Evolutionary conservation across 2,113 vertebrate species (phyloP).

Genomic region (Pundamilia nyererei): DNA sequence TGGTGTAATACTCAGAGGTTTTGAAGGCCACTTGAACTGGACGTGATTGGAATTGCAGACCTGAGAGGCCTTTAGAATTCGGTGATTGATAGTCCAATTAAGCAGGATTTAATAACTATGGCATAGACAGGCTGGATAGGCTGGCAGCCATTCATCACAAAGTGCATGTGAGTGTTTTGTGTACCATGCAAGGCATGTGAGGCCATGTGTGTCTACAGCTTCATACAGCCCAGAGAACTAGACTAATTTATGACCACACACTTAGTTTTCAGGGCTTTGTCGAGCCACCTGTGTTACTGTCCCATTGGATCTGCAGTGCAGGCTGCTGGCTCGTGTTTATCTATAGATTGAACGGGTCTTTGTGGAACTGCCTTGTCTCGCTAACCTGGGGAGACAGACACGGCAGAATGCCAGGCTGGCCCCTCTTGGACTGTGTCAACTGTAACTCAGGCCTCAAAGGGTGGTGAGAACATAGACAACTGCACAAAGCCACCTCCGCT

Average conservation of each 20-base stretch:
- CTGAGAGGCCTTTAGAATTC: conserved; percentile 30
- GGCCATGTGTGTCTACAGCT: conserved; percentile 9
- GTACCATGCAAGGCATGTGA: neutral
- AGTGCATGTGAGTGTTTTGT: conserved; percentile 20
- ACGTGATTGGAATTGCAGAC: conserved; percentile 51
- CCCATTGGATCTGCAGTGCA: neutral
- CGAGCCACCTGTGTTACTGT: conserved; percentile 3
- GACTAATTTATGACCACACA: conserved; percentile 36
- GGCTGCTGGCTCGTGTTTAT: neutral
- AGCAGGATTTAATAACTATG: conserved; percentile 67
- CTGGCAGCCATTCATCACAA: conserved; percentile 64
- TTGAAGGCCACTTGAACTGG: conserved; percentile 34
- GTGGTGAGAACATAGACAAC: neutral
- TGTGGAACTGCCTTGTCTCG: neutral
- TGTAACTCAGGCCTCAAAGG: conserved; percentile 29
- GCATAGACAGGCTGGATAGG: conserved; percentile 50
- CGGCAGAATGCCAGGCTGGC: conserved; percentile 3
- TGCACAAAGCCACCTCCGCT: neutral
- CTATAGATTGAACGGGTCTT: conserved; percentile 3
- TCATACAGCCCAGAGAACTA: conserved; percentile 5
- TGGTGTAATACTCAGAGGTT: conserved; percentile 25
- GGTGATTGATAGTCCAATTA: conserved; percentile 73
- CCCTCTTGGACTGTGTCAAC: conserved; percentile 27
- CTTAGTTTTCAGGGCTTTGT: conserved; percentile 14
- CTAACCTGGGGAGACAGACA: conserved; percentile 20